Conservation (phyloP, 1,140 invertebrate genomes). For the Ips nitidus region DNA sequence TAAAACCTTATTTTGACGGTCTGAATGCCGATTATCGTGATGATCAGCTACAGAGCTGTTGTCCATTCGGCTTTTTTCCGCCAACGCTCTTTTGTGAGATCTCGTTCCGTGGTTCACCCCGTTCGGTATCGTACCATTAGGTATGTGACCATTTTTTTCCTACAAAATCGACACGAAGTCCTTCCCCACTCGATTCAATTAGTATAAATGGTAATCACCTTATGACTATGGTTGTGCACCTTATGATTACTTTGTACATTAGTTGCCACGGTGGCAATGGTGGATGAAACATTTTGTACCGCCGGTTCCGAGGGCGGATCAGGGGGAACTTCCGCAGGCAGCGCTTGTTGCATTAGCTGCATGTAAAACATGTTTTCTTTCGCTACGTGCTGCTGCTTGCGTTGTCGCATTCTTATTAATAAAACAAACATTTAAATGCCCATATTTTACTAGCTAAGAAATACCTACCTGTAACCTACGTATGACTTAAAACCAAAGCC, state of each 20-base stretch:
- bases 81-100: slow-evolving; percentile 47
- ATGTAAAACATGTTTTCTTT: slow-evolving; percentile 96
- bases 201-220: slow-evolving; percentile 10
- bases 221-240: slow-evolving; percentile 39
- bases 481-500: slow-evolving; percentile 97
- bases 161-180: slow-evolving; percentile 1
- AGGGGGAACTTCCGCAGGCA: slow-evolving; percentile 71
- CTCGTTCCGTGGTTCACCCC: slow-evolving; percentile 41
- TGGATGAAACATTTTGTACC: slow-evolving; percentile 17
- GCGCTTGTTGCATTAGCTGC: slow-evolving; percentile 86
- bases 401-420: slow-evolving; percentile 74
- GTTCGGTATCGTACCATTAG: slow-evolving; percentile 47
- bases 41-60: slow-evolving; percentile 37
- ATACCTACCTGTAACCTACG: slow-evolving; percentile 67
- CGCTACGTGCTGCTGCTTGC: slow-evolving; percentile 89
- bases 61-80: slow-evolving; percentile 49
- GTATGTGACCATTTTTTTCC: slow-evolving; percentile 50
- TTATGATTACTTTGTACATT: slow-evolving; percentile 44
- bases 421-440: background rate
- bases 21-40: slow-evolving; percentile 43
- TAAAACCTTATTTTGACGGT: slow-evolving; percentile 41
- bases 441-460: too few relatives aligned
- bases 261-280: slow-evolving; percentile 27
- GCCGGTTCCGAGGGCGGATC: slow-evolving; percentile 57
- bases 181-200: background rate